Base-by-base conservation (phyloP, 2,888 invertebrate species). In the Phyllotreta striolata region DNA sequence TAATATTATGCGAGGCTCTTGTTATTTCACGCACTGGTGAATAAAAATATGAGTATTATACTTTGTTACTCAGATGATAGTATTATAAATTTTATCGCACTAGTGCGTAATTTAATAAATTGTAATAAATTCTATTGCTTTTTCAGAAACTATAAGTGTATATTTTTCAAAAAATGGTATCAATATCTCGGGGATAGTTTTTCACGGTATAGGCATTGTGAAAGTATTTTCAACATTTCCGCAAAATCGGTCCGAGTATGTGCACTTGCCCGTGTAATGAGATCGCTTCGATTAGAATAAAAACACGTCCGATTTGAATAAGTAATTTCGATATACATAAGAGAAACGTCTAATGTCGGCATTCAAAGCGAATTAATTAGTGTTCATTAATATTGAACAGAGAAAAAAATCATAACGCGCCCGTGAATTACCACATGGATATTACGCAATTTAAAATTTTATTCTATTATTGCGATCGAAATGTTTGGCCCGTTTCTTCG, bases 231-330 rank as follows among this genome's bases (percentile, higher is more conserved):
- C 10, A 9, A 8, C 9, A 47, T 47, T 47, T 47, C 47, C 13
- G 24, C 34, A 47, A 14, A 24, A 47, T 34, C n/a, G 47, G 7
- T 47, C 34, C 14, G 6, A 47, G 47, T 47, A 47, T 56, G 56
- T 56, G 13, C 56, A 56, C 1, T 56, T 44, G 46, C 44, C 37
- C 38, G 37, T 56, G 46, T 44, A 44, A 56, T 6, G 24, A 44
- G 56, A 56, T 56, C 13, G 7, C n/a, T 37, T 35, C 0, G 56
- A 56, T 56, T 14, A 56, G 24, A 24, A 24, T 24, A 56, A 43
- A 56, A 56, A 44, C 56, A 38, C 12, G 56, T 34, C 56, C 24
- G 24, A 24, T 24, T 24, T 46, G 13, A 35, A 43, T 37, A 44
- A 2, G 37, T 46, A 46, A 56, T 37, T 24, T 24, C 14, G 47